Evolutionary conservation across 2,888 invertebrate species (phyloP).

Genomic region (Deilephila elpenor): DNA sequence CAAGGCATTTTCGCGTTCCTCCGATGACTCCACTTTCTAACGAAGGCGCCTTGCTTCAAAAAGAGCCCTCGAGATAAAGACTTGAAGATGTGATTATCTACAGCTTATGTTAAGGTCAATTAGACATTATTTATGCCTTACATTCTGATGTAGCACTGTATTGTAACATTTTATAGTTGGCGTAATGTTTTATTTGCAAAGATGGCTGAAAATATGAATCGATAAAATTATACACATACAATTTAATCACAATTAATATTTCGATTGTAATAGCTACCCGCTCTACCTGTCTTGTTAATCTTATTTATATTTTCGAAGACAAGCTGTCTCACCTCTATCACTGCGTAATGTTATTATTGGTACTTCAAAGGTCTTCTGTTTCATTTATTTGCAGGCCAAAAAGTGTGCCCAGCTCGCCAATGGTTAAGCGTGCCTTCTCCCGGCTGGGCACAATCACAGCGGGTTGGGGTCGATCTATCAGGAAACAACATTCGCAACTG

Average conservation of each 20-base stretch:
- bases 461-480: conserved; percentile 94
- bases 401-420: conserved; percentile 96
- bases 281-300: too few relatives aligned
- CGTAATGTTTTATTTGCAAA: too few relatives aligned
- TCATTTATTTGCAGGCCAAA: conserved; percentile 87
- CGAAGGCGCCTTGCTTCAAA: background rate
- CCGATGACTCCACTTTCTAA: background rate
- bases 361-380: background rate
- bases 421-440: conserved; percentile 97
- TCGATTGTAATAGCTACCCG: too few relatives aligned
- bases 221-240: too few relatives aligned
- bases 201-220: too few relatives aligned
- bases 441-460: conserved; percentile 95
- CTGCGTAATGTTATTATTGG: background rate
- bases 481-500: conserved; percentile 92
- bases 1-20: background rate
- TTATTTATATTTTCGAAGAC: too few relatives aligned
- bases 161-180: too few relatives aligned
- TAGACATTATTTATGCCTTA: too few relatives aligned
- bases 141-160: too few relatives aligned
- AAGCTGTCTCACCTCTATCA: background rate
- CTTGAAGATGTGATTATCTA: too few relatives aligned
- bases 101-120: too few relatives aligned
- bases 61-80: background rate
- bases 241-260: too few relatives aligned